Evolutionary conservation across 2,797 vertebrate genomes (phyloP).

Genomic region (Darevskia nairensis): DNA sequence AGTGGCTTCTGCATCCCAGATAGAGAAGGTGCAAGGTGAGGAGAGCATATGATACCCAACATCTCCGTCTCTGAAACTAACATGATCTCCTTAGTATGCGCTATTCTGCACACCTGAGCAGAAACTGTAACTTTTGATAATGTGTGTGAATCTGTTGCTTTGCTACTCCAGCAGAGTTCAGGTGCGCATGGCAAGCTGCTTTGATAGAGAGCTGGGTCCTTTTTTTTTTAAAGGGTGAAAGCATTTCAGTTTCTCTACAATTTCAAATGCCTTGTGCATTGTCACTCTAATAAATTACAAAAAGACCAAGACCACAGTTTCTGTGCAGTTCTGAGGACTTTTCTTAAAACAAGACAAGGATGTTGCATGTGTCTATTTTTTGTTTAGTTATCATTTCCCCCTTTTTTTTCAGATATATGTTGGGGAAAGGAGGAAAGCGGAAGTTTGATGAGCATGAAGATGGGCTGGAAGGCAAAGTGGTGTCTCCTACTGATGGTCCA

Average conservation of each 20-base stretch:
- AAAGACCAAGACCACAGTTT: not conserved
- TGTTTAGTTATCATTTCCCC: constrained; percentile 24
- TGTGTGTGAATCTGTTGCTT: not conserved
- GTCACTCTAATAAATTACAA: not conserved
- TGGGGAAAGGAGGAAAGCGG: constrained; percentile 98
- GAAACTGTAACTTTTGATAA: not conserved
- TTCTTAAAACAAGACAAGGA: not conserved
- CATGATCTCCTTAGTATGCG: not conserved
- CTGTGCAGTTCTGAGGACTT: not conserved
- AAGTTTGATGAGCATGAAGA: constrained; percentile 99
- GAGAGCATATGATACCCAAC: not conserved
- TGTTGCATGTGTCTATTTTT: not conserved
- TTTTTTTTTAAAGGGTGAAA: not conserved
- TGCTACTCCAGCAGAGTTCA: not conserved
- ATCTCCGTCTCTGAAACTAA: not conserved
- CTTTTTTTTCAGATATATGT: constrained; percentile 94
- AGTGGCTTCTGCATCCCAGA: not conserved
- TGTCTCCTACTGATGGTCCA: constrained; percentile 89
- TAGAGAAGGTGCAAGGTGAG: not conserved
- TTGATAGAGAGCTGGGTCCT: not conserved
- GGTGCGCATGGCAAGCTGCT: not conserved
- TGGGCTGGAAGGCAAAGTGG: constrained; percentile 97
- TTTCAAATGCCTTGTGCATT: not conserved
- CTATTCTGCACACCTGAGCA: not conserved
- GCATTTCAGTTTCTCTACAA: not conserved